Evolutionary conservation across 2,797 vertebrate species (phyloP).

Genomic region (Margarornis squamiger): DNA sequence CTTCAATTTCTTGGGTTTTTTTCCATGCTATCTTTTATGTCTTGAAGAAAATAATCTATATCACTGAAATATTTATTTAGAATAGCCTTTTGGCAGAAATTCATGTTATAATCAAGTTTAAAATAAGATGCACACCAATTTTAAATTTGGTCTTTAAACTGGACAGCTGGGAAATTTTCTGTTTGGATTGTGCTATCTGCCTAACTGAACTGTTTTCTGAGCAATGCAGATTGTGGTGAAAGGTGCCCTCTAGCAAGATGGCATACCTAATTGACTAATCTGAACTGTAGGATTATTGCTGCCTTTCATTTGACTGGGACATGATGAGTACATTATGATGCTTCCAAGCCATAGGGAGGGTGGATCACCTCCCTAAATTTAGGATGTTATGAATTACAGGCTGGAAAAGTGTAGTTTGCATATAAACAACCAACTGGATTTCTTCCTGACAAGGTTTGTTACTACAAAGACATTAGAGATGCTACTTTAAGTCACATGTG

Average conservation of each 20-base stretch:
- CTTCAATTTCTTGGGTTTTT: not conserved
- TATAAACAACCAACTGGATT: not conserved
- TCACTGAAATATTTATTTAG: not conserved
- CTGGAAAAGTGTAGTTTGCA: not conserved
- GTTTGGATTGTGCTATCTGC: slow-evolving; percentile 1
- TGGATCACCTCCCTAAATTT: slow-evolving; percentile 20
- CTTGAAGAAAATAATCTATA: not conserved
- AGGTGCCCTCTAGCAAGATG: slow-evolving; percentile 39
- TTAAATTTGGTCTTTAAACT: slow-evolving; percentile 8
- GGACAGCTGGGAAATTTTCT: slow-evolving; percentile 39
- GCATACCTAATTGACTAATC: slow-evolving; percentile 21
- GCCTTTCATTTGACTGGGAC: not conserved
- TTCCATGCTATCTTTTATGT: not conserved
- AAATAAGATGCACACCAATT: slow-evolving; percentile 4
- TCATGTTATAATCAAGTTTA: not conserved
- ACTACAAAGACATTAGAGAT: not conserved
- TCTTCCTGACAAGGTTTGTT: not conserved
- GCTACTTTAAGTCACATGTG: slow-evolving; percentile 1
- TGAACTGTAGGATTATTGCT: not conserved
- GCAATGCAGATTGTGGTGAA: not conserved
- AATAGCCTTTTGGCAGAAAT: not conserved
- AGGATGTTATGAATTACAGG: not conserved
- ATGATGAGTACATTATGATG: not conserved
- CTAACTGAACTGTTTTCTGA: slow-evolving; percentile 30
- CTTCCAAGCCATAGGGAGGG: not conserved